Evolutionary conservation across 1,140 invertebrate species (phyloP).

Genomic region (Philotrypesis tridentata): DNA sequence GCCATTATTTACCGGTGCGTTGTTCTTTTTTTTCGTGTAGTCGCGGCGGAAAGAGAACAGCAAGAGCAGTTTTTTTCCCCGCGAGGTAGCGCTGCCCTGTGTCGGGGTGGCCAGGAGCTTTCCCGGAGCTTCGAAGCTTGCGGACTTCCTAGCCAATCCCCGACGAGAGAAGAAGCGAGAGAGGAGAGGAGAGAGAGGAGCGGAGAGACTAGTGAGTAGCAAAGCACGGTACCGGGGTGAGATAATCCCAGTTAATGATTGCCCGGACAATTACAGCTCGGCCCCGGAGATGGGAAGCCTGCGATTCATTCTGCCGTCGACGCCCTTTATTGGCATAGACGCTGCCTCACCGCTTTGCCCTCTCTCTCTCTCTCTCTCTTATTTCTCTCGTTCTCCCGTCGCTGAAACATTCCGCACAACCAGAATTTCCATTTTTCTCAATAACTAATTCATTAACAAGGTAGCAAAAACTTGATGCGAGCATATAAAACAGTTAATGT

Average conservation of each 20-base stretch:
- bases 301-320: constrained; percentile 60
- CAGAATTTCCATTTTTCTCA: constrained; percentile 26
- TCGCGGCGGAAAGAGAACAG: constrained; percentile 11
- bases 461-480: too few species aligned
- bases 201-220: constrained; percentile 7
- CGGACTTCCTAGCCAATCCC: constrained; percentile 17
- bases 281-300: constrained; percentile 60
- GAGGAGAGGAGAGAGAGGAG: background rate
- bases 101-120: background rate
- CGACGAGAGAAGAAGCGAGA: background rate
- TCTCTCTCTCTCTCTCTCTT: background rate
- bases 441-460: constrained; percentile 42
- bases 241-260: constrained; percentile 69
- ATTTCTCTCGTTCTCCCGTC: background rate
- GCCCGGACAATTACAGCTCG: constrained; percentile 65
- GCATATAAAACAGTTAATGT: background rate
- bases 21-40: constrained; percentile 45
- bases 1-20: constrained; percentile 50
- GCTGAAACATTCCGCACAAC: background rate
- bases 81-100: background rate
- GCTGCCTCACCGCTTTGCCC: background rate
- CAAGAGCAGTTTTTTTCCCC: constrained; percentile 30
- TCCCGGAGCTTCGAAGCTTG: constrained; percentile 24
- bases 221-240: constrained; percentile 58
- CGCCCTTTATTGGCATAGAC: constrained; percentile 51